Evolutionary conservation across 2,113 vertebrate genomes (phyloP).

Genomic region (Lichenostomus cassidix): DNA sequence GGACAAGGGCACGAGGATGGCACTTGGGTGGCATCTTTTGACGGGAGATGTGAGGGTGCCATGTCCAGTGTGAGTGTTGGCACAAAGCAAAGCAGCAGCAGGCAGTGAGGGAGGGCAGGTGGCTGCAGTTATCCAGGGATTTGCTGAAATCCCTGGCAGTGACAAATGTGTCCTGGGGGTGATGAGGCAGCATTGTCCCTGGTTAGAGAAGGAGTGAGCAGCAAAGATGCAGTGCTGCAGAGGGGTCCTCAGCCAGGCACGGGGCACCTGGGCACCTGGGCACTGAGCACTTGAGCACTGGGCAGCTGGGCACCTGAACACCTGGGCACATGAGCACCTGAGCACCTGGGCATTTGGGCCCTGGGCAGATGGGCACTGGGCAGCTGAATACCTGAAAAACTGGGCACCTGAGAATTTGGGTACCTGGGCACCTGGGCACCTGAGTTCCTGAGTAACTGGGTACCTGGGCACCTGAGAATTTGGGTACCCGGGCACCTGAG

Average conservation of each 20-base stretch:
- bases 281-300: no score
- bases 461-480: background rate
- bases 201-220: background rate
- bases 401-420: background rate
- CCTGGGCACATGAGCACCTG: background rate
- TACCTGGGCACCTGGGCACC: background rate
- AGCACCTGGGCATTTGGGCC: background rate
- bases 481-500: background rate
- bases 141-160: background rate
- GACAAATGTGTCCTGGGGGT: background rate
- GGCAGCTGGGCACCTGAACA: background rate
- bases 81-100: background rate
- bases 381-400: no score
- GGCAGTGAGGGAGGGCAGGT: background rate
- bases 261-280: background rate
- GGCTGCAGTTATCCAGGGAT: background rate
- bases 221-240: background rate
- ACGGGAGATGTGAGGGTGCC: background rate
- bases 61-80: background rate
- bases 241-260: background rate
- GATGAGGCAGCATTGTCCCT: background rate
- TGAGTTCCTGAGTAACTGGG: no score
- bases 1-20: rapidly evolving
- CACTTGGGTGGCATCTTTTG: background rate
- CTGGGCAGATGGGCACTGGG: no score